A percentile compares a stretch with the other conserved stretches of the same genome.
These are phyloP conservation scores for Lepus europaeus DNA, from an alignment of 2,113 vertebrate genomes.

Conservation along the genomic window DNA sequence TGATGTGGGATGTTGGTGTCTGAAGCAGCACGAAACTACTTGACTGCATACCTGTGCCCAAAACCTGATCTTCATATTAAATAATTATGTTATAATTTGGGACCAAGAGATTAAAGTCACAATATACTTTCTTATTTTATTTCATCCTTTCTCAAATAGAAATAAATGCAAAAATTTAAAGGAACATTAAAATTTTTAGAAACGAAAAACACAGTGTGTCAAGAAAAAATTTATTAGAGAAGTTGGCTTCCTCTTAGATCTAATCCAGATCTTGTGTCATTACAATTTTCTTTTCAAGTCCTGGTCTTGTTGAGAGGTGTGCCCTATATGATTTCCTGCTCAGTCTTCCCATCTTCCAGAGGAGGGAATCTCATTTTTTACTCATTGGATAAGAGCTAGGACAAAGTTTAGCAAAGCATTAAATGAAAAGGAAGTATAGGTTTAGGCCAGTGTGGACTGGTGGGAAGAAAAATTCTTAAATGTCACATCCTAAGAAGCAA, in stretches of 20 bases:
- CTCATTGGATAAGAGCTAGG: neutral
- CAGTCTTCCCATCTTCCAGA: neutral
- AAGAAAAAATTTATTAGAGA: slow-evolving; percentile 6
- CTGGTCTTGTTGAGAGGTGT: neutral
- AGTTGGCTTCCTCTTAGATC: neutral
- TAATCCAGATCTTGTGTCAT: slow-evolving; percentile 15
- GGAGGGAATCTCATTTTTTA: neutral
- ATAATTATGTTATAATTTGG: slow-evolving; percentile 22
- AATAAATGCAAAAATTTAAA: slow-evolving; percentile 34
- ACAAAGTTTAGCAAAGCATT: slow-evolving; percentile 7
- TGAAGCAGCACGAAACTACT: no score
- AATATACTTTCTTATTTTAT: neutral
- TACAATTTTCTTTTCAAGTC: slow-evolving; percentile 12
- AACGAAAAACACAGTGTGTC: slow-evolving; percentile 11
- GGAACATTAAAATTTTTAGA: slow-evolving; percentile 11
- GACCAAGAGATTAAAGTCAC: neutral
- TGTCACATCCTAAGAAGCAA: neutral
- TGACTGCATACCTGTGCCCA: neutral
- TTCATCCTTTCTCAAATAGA: slow-evolving; percentile 29
- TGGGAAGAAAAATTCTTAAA: slow-evolving; percentile 19
- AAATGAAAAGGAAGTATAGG: slow-evolving; percentile 12
- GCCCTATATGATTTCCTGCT: neutral
- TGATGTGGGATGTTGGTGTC: no score
- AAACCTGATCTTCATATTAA: slow-evolving; percentile 48
- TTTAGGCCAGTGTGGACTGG: neutral